A percentile compares a stretch with the other conserved stretches of the same genome.
Conservation (phyloP, 2,113 vertebrate genomes). For the Grantiella picta region DNA sequence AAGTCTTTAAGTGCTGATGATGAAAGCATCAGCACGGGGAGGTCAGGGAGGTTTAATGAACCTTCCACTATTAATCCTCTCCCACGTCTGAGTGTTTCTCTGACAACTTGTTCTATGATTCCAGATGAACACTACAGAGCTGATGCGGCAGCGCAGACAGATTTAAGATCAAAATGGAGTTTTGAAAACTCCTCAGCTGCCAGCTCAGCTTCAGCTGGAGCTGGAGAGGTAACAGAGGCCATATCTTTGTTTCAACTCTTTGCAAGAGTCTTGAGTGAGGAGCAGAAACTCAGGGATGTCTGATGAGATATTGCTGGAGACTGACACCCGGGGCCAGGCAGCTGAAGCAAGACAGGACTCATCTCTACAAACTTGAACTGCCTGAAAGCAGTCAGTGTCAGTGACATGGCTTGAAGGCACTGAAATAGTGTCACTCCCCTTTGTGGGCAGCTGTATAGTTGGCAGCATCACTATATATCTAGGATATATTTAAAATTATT, state of each 20-base stretch:
- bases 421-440: background rate
- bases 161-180: background rate
- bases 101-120: background rate
- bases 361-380: background rate
- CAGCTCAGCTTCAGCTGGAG: background rate
- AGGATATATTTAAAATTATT: background rate
- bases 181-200: background rate
- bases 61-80: background rate
- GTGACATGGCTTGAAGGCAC: background rate
- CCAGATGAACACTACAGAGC: background rate
- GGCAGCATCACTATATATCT: background rate
- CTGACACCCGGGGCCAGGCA: background rate
- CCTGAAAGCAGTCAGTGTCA: background rate
- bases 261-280: background rate
- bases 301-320: background rate
- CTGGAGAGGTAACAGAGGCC: background rate
- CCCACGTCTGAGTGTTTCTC: accelerated
- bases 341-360: background rate
- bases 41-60: background rate
- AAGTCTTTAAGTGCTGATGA: background rate
- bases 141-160: accelerated
- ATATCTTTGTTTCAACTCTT: background rate
- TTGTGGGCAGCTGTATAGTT: background rate
- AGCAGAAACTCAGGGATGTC: background rate
- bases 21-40: background rate